Conservation (phyloP, 2,888 invertebrate genomes). For the Criorhina ranunculi region DNA sequence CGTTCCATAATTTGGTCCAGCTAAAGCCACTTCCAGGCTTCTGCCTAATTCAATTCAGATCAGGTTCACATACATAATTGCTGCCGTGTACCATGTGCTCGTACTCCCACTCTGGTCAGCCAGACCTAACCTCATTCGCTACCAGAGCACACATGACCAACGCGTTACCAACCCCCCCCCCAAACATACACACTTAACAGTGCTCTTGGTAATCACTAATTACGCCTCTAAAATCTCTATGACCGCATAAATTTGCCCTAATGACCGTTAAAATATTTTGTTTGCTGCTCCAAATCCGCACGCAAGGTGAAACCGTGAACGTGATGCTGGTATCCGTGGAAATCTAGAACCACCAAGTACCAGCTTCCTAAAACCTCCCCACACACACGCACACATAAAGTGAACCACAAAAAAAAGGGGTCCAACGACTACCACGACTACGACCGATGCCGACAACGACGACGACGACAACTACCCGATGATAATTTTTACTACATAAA, state of each 20-base stretch:
- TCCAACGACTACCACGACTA: not conserved
- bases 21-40: not conserved
- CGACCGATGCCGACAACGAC: constrained; percentile 46
- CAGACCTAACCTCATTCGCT: constrained; percentile 31
- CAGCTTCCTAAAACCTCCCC: too few species aligned
- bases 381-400: not conserved
- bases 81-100: constrained; percentile 27
- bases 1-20: not conserved
- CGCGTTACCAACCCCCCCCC: not conserved
- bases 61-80: constrained; percentile 46
- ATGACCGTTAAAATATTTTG: constrained; percentile 72
- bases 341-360: constrained; percentile 22
- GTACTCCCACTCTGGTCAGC: constrained; percentile 10
- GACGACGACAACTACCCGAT: constrained; percentile 51
- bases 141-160: constrained; percentile 4
- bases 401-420: not conserved
- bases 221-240: constrained; percentile 59
- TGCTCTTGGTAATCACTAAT: constrained; percentile 51
- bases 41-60: constrained; percentile 48
- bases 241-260: constrained; percentile 67
- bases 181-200: constrained; percentile 29
- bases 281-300: constrained; percentile 47
- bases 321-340: constrained; percentile 37
- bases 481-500: constrained; percentile 59
- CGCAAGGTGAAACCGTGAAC: constrained; percentile 43